These are phyloP conservation scores for Micoletzkya japonica DNA, from an alignment of 2,888 invertebrate species.

Conservation along the genomic window DNA sequence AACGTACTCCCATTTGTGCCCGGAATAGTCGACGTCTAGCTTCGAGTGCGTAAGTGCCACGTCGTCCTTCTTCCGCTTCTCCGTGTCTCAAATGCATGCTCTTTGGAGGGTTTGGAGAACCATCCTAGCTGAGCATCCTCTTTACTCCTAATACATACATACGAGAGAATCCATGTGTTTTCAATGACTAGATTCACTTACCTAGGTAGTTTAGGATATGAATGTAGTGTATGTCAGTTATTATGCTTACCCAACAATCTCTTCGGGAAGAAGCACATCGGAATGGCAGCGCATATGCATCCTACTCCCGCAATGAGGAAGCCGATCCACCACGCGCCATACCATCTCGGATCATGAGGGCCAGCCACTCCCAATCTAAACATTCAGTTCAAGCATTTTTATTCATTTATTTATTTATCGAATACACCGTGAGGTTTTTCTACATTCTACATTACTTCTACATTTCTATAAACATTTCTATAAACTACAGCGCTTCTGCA, in stretches of 20 bases:
- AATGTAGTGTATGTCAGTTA: too few relatives aligned
- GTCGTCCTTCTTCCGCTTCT: constrained; percentile 41
- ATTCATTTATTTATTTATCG: too few relatives aligned
- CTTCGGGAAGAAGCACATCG: constrained; percentile 63
- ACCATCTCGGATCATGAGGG: constrained; percentile 61
- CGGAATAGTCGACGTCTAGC: constrained; percentile 43
- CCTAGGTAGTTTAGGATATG: too few relatives aligned
- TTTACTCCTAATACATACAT: too few relatives aligned
- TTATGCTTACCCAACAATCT: constrained; percentile 54
- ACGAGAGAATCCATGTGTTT: too few relatives aligned
- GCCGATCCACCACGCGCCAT: constrained; percentile 68
- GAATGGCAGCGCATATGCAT: constrained; percentile 63
- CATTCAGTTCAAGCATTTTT: neutral
- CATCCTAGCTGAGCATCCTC: too few relatives aligned
- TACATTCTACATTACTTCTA: too few relatives aligned
- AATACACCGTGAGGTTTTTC: too few relatives aligned
- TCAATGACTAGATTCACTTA: too few relatives aligned
- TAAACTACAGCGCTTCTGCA: too few relatives aligned
- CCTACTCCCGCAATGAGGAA: constrained; percentile 64
- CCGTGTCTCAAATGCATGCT: constrained; percentile 37
- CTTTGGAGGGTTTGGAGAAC: too few relatives aligned
- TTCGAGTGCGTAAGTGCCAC: constrained; percentile 39
- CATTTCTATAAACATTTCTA: too few relatives aligned
- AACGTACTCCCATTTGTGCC: constrained; percentile 42
- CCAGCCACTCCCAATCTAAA: constrained; percentile 41